Conservation (phyloP, 2,888 invertebrate species). For the Abrostola tripartita region DNA sequence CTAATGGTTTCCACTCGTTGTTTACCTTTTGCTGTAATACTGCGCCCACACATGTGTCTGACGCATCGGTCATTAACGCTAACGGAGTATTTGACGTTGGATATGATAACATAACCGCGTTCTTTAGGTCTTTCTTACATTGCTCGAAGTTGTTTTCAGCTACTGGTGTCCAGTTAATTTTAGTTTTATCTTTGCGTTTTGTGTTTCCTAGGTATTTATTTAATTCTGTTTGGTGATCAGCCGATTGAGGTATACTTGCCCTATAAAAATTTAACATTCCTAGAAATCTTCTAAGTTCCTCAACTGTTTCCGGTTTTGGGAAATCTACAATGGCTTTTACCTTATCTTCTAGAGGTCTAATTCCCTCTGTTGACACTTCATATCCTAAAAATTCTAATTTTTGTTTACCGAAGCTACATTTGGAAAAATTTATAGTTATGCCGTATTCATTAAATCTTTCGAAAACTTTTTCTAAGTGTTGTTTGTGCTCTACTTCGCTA, state of each 20-base stretch:
- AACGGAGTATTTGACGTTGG: conserved; percentile 7
- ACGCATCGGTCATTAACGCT: conserved; percentile 23
- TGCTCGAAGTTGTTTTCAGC: conserved; percentile 16
- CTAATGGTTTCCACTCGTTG: conserved; percentile 6
- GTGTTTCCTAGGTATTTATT: not conserved
- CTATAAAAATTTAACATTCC: not conserved
- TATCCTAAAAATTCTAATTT: conserved; percentile 4
- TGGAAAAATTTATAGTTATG: conserved; percentile 4
- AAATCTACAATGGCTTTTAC: not conserved
- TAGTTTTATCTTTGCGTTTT: not conserved
- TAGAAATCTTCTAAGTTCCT: not conserved
- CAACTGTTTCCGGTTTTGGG: not conserved
- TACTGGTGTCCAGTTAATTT: not conserved
- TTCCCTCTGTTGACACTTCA: not conserved
- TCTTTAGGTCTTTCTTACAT: conserved; percentile 13
- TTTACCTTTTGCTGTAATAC: conserved; percentile 6
- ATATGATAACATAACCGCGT: conserved; percentile 11
- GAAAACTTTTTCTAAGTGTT: not conserved
- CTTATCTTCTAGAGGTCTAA: not conserved
- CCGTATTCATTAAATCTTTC: not conserved
- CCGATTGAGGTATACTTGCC: not conserved
- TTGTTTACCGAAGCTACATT: not conserved
- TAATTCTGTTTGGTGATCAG: not conserved
- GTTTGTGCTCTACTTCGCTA: not conserved
- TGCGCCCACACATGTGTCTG: conserved; percentile 11